These are phyloP conservation scores for Furnarius figulus DNA, from an alignment of 2,113 vertebrate species.

Conservation along the genomic window DNA sequence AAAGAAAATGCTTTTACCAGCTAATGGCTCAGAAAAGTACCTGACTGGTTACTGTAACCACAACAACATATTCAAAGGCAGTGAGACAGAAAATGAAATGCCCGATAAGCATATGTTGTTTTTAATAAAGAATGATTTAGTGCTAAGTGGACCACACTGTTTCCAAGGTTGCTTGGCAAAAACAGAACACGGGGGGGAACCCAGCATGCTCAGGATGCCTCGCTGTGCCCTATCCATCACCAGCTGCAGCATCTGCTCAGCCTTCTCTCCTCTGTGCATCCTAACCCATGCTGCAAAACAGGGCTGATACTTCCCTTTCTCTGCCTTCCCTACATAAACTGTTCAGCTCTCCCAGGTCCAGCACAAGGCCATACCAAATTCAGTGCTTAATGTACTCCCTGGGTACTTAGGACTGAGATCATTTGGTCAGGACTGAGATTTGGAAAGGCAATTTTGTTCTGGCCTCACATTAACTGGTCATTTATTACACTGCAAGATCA, in stretches of 20 bases:
- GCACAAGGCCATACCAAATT: neutral
- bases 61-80: conserved; percentile 13
- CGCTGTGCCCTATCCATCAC: neutral
- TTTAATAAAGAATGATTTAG: conserved; percentile 34
- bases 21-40: conserved; percentile 47
- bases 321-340: accelerated
- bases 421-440: neutral
- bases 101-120: conserved; percentile 6
- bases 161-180: neutral
- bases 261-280: neutral
- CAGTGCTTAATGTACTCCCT: neutral
- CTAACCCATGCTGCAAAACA: neutral
- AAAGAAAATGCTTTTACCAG: conserved; percentile 52
- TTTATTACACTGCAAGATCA: neutral
- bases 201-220: accelerated
- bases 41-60: conserved; percentile 38
- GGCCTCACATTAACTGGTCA: neutral
- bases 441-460: neutral
- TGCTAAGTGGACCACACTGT: neutral
- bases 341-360: neutral
- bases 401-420: neutral
- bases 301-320: neutral
- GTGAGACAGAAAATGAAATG: conserved; percentile 38
- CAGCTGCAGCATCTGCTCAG: neutral
- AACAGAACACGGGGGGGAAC: neutral